Base-by-base conservation (phyloP, 2,113 vertebrate genomes). In the Tichodroma muraria region DNA sequence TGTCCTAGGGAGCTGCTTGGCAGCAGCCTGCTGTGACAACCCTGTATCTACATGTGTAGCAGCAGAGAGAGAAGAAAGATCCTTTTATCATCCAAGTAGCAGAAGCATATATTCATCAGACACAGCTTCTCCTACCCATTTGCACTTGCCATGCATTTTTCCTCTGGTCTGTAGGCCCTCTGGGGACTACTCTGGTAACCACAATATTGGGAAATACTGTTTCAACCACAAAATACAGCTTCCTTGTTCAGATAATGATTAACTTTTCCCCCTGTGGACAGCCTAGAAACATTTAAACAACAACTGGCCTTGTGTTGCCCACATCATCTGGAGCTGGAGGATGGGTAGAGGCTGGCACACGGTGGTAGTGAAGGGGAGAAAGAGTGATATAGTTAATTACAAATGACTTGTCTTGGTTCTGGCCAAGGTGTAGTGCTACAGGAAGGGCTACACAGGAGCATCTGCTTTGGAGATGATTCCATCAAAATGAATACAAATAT, bases 161-260 rank as follows among this genome's bases (percentile, higher is more conserved):
- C 68, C 88, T 60, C 69, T 25, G 33, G 38, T 28, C 60, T 71
- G 64, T 68, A 61, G 45, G 56, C 44, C 69, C 65, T 86, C 61
- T 78, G 83, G 47, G 47, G 54, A 64, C 40, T 80, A 21, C 64
- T 83, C 44, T 56, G 64, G 38, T 88, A 96, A 86, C 71, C 60
- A 52, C 76, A 85, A 47, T 16, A 44, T 86, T 95, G 80, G 80
- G 94, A 96, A 95, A 93, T 25, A 75, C 28, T 80, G 27, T 85
- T 95, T 75, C 49, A 64, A 59, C 80, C 69, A 88, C 90, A 88
- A 92, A 80, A 91, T 52, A 42, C 38, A 78, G 50, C 85, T 95
- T 95, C 94, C 44, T 70, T 47, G 83, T 94, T 96, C 56, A 90
- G 47, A 78, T n/a, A 44, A 68, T 31, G 17, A 88, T 72, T 90